phyloP scores from a whole-genome alignment of 2,888 invertebrate species.

The Cosmia trapezina region DNA sequence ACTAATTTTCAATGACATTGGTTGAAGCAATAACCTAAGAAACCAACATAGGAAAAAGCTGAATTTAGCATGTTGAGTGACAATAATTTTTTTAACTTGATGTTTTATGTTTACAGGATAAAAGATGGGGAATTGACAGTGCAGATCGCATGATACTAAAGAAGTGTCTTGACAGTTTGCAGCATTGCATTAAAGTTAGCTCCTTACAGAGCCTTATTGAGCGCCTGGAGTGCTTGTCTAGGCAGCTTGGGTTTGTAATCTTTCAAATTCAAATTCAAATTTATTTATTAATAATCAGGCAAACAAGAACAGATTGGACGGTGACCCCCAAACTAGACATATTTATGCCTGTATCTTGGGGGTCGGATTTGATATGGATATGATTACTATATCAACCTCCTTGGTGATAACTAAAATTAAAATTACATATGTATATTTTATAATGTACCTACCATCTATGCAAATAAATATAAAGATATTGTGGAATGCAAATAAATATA shows the following conservation, averaged over 20 bases:
- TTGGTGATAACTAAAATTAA: conserved; percentile 1
- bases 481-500: too few species aligned
- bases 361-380: too few species aligned
- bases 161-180: conserved; percentile 97
- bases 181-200: conserved; percentile 98
- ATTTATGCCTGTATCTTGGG: too few species aligned
- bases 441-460: too few species aligned
- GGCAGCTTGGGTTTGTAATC: conserved; percentile 94
- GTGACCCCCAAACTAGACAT: too few species aligned
- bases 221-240: conserved; percentile 96
- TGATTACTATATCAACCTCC: conserved; percentile 11
- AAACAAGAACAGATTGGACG: too few species aligned
- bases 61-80: not conserved
- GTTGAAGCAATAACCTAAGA: too few species aligned
- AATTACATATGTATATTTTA: too few species aligned
- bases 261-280: too few species aligned
- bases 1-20: not conserved
- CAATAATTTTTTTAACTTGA: not conserved
- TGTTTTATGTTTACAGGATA: conserved; percentile 92
- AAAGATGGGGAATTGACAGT: conserved; percentile 96
- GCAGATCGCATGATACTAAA: conserved; percentile 96
- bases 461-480: too few species aligned
- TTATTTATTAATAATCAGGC: too few species aligned
- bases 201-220: conserved; percentile 97
- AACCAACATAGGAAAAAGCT: too few species aligned